Evolutionary conservation across 2,797 vertebrate species (phyloP).

Genomic region (Prunella strophiata): DNA sequence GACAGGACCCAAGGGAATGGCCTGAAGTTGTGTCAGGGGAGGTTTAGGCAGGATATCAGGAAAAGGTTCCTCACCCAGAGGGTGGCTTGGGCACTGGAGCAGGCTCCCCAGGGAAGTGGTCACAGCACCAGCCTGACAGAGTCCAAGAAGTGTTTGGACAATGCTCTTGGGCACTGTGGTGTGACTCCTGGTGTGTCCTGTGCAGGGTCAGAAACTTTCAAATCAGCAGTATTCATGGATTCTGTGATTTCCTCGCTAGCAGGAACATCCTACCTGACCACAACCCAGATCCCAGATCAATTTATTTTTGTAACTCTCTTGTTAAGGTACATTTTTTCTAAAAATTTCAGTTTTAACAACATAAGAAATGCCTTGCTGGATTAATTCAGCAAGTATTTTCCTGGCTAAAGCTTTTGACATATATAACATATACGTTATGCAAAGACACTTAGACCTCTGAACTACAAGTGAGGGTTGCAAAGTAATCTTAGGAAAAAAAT

Average conservation of each 20-base stretch:
- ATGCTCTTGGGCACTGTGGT: rapidly evolving
- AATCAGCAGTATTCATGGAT: not conserved
- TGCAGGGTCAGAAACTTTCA: not conserved
- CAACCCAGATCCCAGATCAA: not conserved
- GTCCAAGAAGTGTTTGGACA: too few relatives aligned
- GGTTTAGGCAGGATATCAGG: not conserved
- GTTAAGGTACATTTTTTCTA: not conserved
- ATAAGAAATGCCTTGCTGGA: not conserved
- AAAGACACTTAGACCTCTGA: not conserved
- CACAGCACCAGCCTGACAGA: not conserved
- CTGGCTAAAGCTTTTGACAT: not conserved
- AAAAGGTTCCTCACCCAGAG: not conserved
- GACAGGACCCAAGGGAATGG: not conserved
- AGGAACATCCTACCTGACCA: not conserved
- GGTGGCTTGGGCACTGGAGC: rapidly evolving
- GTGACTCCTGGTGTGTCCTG: not conserved
- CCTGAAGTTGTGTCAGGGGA: too few relatives aligned
- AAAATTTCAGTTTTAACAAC: not conserved
- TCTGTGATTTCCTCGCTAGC: not conserved
- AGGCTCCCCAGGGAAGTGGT: not conserved
- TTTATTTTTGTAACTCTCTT: not conserved
- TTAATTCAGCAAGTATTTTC: not conserved
- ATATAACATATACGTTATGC: not conserved
- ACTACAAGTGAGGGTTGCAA: not conserved
- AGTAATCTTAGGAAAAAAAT: not conserved